Conservation (phyloP, 2,888 invertebrate species). For the Hydroisotoma schaefferi region DNA sequence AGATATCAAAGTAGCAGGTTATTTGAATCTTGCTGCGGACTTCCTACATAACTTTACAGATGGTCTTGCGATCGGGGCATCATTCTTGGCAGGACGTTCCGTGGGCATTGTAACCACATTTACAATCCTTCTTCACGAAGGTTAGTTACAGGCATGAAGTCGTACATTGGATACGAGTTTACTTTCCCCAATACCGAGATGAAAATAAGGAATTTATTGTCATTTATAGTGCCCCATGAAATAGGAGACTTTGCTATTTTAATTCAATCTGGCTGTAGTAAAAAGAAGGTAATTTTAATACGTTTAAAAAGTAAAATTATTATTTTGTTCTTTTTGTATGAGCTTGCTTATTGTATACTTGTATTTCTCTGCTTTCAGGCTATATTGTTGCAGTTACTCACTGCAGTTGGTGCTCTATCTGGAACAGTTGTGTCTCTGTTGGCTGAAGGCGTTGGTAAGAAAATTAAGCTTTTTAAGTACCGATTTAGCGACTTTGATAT, state of each 20-base stretch:
- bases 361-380: constrained; percentile 60
- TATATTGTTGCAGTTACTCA: constrained; percentile 87
- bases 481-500: background rate
- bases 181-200: too few relatives aligned
- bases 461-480: background rate
- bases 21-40: constrained; percentile 95
- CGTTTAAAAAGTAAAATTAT: too few relatives aligned
- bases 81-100: constrained; percentile 84
- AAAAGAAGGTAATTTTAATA: constrained; percentile 74
- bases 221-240: constrained; percentile 77
- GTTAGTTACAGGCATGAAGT: background rate
- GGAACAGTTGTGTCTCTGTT: constrained; percentile 87
- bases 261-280: constrained; percentile 92
- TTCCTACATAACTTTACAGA: constrained; percentile 99
- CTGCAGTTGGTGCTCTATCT: constrained; percentile 89
- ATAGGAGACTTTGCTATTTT: constrained; percentile 99
- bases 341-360: too few relatives aligned
- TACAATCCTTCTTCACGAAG: constrained; percentile 95
- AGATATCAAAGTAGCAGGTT: constrained; percentile 80
- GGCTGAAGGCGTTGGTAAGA: constrained; percentile 63
- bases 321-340: background rate
- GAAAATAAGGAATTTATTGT: too few relatives aligned
- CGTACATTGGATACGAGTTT: too few relatives aligned
- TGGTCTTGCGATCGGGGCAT: constrained; percentile 97
- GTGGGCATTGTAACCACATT: constrained; percentile 87